phyloP scores from a whole-genome alignment of 1,140 invertebrate species.

The Antheraea mylitta region DNA sequence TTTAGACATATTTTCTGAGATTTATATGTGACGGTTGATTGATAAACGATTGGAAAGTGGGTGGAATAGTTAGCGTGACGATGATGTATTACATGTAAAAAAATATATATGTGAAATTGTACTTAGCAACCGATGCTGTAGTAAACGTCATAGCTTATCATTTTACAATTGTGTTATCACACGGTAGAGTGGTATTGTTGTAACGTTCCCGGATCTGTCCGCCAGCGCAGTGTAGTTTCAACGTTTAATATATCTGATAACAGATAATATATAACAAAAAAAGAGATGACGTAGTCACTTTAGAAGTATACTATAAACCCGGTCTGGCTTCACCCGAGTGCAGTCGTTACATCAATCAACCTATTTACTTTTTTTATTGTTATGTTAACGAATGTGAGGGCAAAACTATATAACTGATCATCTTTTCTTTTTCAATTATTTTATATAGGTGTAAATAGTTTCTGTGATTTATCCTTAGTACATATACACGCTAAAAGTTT shows the following conservation, averaged over 20 bases:
- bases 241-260: conserved; percentile 5
- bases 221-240: background rate
- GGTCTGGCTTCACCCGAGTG: too few relatives aligned
- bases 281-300: background rate
- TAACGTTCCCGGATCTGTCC: background rate
- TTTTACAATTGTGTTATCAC: background rate
- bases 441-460: too few relatives aligned
- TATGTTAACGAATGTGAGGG: too few relatives aligned
- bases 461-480: too few relatives aligned
- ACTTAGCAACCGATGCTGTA: background rate
- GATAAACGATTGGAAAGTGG: background rate
- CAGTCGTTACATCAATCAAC: too few relatives aligned
- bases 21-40: background rate
- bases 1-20: conserved; percentile 3
- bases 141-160: background rate
- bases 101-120: background rate
- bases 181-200: background rate
- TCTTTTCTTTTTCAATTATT: too few relatives aligned
- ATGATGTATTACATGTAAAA: background rate
- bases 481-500: too few relatives aligned
- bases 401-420: too few relatives aligned
- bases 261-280: background rate
- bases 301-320: background rate
- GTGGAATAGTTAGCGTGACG: background rate
- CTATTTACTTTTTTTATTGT: too few relatives aligned